Percentiles rank a stretch among this genome's conserved stretches.
Evolutionary conservation across 53 echinoderm and acorn worm species (phyloP).

Genomic region (Echinarachnius parma): DNA sequence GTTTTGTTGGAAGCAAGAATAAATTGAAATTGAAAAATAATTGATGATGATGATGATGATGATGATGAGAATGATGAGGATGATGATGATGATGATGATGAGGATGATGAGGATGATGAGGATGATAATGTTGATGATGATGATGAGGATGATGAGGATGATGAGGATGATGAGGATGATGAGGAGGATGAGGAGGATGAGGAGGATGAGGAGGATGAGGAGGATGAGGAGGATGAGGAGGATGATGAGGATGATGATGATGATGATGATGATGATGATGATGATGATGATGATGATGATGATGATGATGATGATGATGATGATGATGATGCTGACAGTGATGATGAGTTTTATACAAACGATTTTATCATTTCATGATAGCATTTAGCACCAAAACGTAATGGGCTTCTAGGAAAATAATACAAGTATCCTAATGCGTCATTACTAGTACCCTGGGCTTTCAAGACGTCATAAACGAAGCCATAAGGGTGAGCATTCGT

Average conservation of each 20-base stretch:
- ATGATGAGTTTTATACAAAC: too few species aligned
- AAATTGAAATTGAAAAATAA: too few species aligned
- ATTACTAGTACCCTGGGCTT: too few species aligned
- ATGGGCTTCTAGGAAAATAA: too few species aligned
- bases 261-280: conserved; percentile 11
- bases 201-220: not conserved
- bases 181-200: not conserved
- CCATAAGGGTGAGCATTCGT: too few species aligned
- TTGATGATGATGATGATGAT: too few species aligned
- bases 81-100: conserved; percentile 4
- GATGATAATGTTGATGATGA: not conserved
- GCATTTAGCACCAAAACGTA: too few species aligned
- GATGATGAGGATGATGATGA: not conserved
- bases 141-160: not conserved
- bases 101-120: not conserved
- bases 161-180: not conserved
- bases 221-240: not conserved
- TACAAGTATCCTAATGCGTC: too few species aligned
- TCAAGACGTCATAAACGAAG: too few species aligned
- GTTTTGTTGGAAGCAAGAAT: too few species aligned
- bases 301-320: conserved; percentile 38
- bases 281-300: conserved; percentile 36
- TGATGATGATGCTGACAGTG: conserved; percentile 19
- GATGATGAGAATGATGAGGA: not conserved
- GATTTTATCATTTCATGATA: too few species aligned